These are phyloP conservation scores for Anabas testudineus DNA, from an alignment of 2,797 vertebrate genomes.

Conservation along the genomic window DNA sequence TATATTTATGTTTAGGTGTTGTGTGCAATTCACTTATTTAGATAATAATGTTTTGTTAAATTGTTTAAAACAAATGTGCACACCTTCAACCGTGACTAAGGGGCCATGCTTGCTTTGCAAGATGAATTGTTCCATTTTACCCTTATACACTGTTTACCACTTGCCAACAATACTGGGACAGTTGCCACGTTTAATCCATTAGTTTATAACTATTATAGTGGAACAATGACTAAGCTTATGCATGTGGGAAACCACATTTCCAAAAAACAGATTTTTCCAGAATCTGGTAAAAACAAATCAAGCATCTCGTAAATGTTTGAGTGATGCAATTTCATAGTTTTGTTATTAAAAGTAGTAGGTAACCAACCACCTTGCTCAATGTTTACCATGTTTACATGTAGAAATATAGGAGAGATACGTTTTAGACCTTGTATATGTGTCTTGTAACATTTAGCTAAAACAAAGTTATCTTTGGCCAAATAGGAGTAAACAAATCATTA, in stretches of 20 bases:
- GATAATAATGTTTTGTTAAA: background rate
- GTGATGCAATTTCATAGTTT: background rate
- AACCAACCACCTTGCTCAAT: background rate
- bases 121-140: background rate
- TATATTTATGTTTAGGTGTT: too few species aligned
- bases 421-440: background rate
- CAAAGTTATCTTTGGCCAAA: background rate
- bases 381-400: background rate
- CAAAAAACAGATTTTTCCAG: background rate
- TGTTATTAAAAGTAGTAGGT: background rate
- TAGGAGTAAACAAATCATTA: background rate
- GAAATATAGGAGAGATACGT: background rate
- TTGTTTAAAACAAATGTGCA: background rate
- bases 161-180: too few species aligned
- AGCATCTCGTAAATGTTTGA: background rate
- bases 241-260: slow-evolving; percentile 7
- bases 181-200: slow-evolving; percentile 48
- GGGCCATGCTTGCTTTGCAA: background rate
- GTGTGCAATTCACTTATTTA: too few species aligned
- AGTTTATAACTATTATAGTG: slow-evolving; percentile 24
- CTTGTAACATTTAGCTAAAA: background rate
- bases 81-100: background rate
- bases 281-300: background rate
- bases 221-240: slow-evolving; percentile 36
- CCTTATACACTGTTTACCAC: too few species aligned